Conservation (phyloP, 2,888 invertebrate genomes). For the Dicycla oo region DNA sequence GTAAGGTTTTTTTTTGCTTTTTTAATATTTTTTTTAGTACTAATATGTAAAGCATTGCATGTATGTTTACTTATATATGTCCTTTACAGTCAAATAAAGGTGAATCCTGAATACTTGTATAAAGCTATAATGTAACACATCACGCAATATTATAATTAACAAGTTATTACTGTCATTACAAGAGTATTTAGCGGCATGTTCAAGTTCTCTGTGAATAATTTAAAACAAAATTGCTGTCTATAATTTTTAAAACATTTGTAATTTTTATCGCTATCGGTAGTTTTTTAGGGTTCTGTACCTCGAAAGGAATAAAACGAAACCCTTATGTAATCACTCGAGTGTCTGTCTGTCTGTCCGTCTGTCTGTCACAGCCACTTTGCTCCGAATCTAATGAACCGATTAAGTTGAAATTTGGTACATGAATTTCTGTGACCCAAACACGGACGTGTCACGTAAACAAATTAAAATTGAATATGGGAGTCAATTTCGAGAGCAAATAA, state of each 20-base stretch:
- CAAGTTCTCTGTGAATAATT: constrained; percentile 28
- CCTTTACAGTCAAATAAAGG: constrained; percentile 34
- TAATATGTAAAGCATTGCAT: background rate
- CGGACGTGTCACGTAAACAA: too few relatives aligned
- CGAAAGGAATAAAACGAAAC: too few relatives aligned
- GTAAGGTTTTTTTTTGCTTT: too few relatives aligned
- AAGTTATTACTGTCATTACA: constrained; percentile 71
- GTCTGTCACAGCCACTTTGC: too few relatives aligned
- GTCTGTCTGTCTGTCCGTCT: too few relatives aligned
- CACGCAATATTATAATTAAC: constrained; percentile 80
- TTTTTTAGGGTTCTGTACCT: too few relatives aligned
- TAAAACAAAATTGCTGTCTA: constrained; percentile 5
- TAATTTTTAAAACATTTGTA: constrained; percentile 24
- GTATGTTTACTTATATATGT: constrained; percentile 10
- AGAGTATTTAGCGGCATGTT: constrained; percentile 29
- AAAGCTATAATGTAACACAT: constrained; percentile 67
- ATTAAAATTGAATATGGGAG: too few relatives aligned
- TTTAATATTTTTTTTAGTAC: background rate
- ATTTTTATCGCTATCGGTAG: constrained; percentile 4
- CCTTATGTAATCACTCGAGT: too few relatives aligned
- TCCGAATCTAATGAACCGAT: too few relatives aligned
- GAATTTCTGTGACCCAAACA: too few relatives aligned
- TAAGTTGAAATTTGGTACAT: too few relatives aligned
- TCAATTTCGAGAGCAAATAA: too few relatives aligned
- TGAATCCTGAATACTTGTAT: constrained; percentile 44